Base-by-base conservation (phyloP, 2,113 vertebrate species). In the Nestor notabilis region DNA sequence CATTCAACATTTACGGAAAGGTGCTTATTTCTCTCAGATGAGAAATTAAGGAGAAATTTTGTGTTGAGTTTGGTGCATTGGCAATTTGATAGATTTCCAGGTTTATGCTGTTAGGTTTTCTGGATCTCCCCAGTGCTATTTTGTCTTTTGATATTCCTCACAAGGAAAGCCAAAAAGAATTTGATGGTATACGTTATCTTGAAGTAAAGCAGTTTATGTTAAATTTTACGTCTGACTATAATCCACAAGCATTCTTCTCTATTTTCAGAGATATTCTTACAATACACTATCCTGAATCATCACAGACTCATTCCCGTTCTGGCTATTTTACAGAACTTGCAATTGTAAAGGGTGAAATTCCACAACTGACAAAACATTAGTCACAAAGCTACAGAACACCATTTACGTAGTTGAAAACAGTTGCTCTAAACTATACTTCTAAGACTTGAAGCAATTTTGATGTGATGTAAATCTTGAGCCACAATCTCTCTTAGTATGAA, bases 381-480 rank as follows among this genome's bases (percentile, higher is more conserved):
- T 96, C 93, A 98, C 46, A 69, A 70, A 93, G 65, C 93, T 95
- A 86, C 53, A 92, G 94, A 89, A 89, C 50, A 74, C 49, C 63
- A 86, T 90, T 97, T 97, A 86, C 0, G 0, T 82, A 90, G 82
- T 7, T 91, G 56, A 68, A 94, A 91, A n/a, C 33, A 35, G 19
- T 84, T 77, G 39, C 64, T 88, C 70, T 84, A 18, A 94, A 78
- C 37, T 46, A 0, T 35, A n/a, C 58, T 83, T 64, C 71, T 84
- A n/a, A 63, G 66, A 33, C 47, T 39, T 23, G 43, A 70, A 66
- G 41, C 77, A 85, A 76, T 83, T 83, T n/a, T 28, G 27, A 55
- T 53, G 66, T 83, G 89, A 89, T 58, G 71, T 21, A 66, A 55
- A 47, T 31, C 53, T 64, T 17, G 21, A 94, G 61, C 70, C 63